Conservation (phyloP, 2,888 invertebrate genomes). For the Erannis defoliaria region DNA sequence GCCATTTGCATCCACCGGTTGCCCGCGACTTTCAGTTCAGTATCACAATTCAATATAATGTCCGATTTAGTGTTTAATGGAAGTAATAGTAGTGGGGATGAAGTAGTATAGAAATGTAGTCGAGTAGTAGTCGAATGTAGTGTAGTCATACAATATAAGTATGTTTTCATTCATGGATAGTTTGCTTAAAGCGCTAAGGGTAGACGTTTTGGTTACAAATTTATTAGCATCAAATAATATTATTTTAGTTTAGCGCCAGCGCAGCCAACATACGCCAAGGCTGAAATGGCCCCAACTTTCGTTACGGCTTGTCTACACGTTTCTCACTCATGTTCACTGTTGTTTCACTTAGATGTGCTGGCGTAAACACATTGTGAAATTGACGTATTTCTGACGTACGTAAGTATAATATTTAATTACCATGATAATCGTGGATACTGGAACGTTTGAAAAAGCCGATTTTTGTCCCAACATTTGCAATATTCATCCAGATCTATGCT, state of each 20-base stretch:
- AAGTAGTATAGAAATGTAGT: too few relatives aligned
- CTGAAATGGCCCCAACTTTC: constrained; percentile 64
- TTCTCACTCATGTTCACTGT: constrained; percentile 16
- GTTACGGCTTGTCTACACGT: constrained; percentile 51
- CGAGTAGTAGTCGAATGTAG: too few relatives aligned
- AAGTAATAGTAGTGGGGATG: too few relatives aligned
- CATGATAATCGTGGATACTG: constrained; percentile 1
- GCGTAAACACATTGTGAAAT: constrained; percentile 21
- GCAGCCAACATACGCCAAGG: constrained; percentile 57
- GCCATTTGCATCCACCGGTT: too few relatives aligned
- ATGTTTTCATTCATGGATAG: too few relatives aligned
- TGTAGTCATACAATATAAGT: too few relatives aligned
- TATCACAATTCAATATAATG: too few relatives aligned
- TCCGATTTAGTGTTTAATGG: too few relatives aligned
- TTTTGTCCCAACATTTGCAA: constrained; percentile 5
- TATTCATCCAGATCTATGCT: neutral
- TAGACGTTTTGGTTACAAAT: neutral
- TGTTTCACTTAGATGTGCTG: constrained; percentile 10
- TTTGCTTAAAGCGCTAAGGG: too few relatives aligned
- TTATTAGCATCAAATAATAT: constrained; percentile 40
- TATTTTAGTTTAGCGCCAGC: constrained; percentile 51
- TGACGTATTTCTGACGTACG: constrained; percentile 21
- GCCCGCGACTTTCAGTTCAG: too few relatives aligned
- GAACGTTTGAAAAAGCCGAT: neutral
- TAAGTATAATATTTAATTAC: constrained; percentile 6